phyloP scores from a whole-genome alignment of 2,888 invertebrate species.

The Epinotia bilunana region DNA sequence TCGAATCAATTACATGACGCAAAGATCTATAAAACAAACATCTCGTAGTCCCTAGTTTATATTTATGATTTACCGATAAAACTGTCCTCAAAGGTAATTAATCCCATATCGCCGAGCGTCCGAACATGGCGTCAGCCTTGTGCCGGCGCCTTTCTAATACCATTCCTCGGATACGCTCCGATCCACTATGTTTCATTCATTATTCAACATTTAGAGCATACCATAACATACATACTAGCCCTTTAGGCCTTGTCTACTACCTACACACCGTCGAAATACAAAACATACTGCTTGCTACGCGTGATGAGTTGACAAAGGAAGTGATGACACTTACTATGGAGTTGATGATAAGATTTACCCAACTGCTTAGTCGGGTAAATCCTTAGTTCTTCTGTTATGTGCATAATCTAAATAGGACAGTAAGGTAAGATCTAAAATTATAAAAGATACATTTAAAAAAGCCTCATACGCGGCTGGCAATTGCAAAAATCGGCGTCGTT shows the following conservation, averaged over 20 bases:
- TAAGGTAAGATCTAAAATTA: no score
- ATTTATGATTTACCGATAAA: conserved; percentile 25
- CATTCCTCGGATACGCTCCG: conserved; percentile 39
- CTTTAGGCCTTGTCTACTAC: neutral
- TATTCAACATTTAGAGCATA: conserved; percentile 31
- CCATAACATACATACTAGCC: conserved; percentile 30
- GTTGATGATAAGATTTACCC: neutral
- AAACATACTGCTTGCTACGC: neutral
- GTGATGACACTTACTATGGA: no score
- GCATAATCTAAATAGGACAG: no score
- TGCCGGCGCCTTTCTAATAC: conserved; percentile 38
- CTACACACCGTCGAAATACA: neutral
- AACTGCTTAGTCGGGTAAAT: neutral
- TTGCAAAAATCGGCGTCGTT: no score
- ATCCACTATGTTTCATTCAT: conserved; percentile 42
- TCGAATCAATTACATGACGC: neutral
- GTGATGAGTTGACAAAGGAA: neutral
- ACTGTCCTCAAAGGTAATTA: conserved; percentile 34
- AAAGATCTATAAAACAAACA: neutral
- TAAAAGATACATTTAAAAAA: no score
- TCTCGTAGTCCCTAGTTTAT: neutral
- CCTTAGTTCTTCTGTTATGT: neutral
- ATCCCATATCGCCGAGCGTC: conserved; percentile 30
- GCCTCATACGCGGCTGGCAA: no score
- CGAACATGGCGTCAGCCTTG: conserved; percentile 39